Evolutionary conservation across 2,113 vertebrate species (phyloP).

Genomic region (Malurus alboscapulatus): DNA sequence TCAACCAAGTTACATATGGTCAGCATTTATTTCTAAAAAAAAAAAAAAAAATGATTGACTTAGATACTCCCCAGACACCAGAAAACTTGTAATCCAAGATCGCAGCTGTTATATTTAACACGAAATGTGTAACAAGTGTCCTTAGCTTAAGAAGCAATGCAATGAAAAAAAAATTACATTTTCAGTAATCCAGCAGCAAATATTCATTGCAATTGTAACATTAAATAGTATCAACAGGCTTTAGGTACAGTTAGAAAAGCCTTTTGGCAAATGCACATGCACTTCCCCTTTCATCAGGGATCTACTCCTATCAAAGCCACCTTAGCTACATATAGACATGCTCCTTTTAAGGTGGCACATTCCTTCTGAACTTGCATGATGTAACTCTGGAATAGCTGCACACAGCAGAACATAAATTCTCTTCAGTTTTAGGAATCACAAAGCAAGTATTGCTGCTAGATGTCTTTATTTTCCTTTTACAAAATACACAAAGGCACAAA

Average conservation of each 20-base stretch:
- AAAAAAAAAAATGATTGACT: neutral
- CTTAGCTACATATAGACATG: neutral
- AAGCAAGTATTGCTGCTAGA: constrained; percentile 61
- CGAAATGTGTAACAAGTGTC: neutral
- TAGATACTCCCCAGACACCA: neutral
- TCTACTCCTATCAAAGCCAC: neutral
- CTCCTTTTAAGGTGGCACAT: neutral
- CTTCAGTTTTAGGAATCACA: constrained; percentile 24
- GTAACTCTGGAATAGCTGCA: neutral
- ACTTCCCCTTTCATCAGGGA: neutral
- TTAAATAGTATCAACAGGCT: neutral
- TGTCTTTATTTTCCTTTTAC: constrained; percentile 79
- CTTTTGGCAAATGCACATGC: neutral
- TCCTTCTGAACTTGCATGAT: neutral
- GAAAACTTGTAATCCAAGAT: neutral
- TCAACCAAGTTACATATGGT: neutral
- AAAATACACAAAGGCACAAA: constrained; percentile 77
- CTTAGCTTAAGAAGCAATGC: neutral
- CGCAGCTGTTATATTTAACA: neutral
- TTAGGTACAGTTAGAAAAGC: neutral
- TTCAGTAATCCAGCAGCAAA: neutral
- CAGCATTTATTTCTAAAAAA: neutral
- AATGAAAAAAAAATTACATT: neutral
- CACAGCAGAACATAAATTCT: neutral
- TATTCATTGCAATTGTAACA: neutral